Evolutionary conservation across 1,140 invertebrate genomes (phyloP), one percentile per base, ranked within the genome.

Genomic region (Dendrolimus punctatus): DNA sequence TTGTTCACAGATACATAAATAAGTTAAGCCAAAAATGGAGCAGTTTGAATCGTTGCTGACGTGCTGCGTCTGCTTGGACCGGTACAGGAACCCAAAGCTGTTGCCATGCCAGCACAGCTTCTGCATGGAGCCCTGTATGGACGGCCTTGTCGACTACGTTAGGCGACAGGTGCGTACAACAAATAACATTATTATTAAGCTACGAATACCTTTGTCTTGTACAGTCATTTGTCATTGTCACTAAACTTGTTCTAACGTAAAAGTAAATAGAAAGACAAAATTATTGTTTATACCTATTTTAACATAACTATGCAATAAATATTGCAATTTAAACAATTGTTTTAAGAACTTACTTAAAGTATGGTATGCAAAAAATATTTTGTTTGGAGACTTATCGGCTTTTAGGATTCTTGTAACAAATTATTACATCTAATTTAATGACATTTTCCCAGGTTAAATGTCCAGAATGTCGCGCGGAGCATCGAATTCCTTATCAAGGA

Each of bases 51-150:
- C 98, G 88, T 90, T 99, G 72, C 90, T 99, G 65, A 98, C 97
- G 54, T 99, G 98, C 88, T 95, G 97, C 76, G 98, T 99, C 70
- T 99, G 98, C 83, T 88, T 99, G 76, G 98, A 99, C 88, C 91
- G 98, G 64, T 99, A 96, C 87, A 91, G 96, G 71, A 98, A 98
- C 86, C 98, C 98, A 39, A 99, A 99, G 88, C 89, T 99, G 68
- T 88, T 99, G 69, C 98, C 98, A 93, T 99, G 98, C 85, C 98
- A 99, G 89, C 98, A 99, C 91, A 99, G 98, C 60, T 99, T 99
- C 88, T 99, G 98, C 85, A 96, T 98, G 93, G 96, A 98, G 73
- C 98, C 97, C 40, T 99, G 97, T 86, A 95, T 99, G 93, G 97
- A 99, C 87, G 96, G 96, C 52, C 91, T 98, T 43, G 95, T 97